Base-by-base conservation (phyloP, 2,797 vertebrate genomes). In the Pangasius sanitwongsei region DNA sequence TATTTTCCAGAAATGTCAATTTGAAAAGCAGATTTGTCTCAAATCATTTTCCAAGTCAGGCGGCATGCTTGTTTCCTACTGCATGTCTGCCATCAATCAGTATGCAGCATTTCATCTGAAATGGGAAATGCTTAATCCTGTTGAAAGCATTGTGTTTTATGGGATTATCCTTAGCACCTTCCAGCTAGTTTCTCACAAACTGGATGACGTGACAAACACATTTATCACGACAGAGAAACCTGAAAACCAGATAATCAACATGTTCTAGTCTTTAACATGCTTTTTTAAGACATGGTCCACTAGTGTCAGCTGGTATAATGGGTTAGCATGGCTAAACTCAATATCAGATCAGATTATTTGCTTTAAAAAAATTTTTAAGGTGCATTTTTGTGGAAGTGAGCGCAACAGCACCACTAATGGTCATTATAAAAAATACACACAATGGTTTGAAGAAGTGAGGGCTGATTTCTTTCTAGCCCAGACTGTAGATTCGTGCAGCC, bases 91-190 rank as follows among this genome's bases (percentile, higher is more conserved):
- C 15, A 55, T 74, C 57, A 63, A 25, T 82, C 78, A 59, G 34
- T 11, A 61, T 16, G 20, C 37, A 82, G 59, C 48, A n/a, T 83
- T 77, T 83, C 37, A 41, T 3, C 4, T 61, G 80, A 13, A 61
- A 28, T 41, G 34, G 23, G 57, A 83, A 90, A 77, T 50, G 25
- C 53, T 69, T 86, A 86, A 88, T 88, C 87, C 65, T 59, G n/a
- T 67, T 82, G 55, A 83, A 72, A 41, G 67, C 55, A n/a, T 72
- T 85, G 50, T n/a, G 53, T 82, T 75, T n/a, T 5, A 16, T 41
- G 37, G 81, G 50, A 57, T 86, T 85, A 87, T 67, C 34, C 61
- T 11, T 28, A 34, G 23, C 28, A 86, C 9, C 2, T 6, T 59
- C 53, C 37, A 85, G 53, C 72, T 53, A 63, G 25, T 77, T 78